Evolutionary conservation across 1,140 invertebrate species (phyloP).

Genomic region (Drosophila melanica): DNA sequence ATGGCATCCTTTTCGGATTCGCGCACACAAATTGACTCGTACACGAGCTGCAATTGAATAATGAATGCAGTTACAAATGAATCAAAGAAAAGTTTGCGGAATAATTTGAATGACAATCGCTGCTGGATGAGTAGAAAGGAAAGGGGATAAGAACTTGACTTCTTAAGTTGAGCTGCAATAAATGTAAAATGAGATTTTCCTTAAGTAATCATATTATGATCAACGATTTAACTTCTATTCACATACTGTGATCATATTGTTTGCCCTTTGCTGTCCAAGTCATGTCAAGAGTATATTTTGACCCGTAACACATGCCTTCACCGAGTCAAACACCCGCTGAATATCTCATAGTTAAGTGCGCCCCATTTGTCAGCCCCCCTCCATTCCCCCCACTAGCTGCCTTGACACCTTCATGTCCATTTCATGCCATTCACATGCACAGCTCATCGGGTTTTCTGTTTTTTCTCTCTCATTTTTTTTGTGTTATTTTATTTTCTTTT

Average conservation of each 20-base stretch:
- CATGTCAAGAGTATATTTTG: slow-evolving; percentile 9
- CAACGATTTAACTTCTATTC: neutral
- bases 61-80: neutral
- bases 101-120: neutral
- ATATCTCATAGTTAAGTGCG: slow-evolving; percentile 16
- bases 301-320: slow-evolving; percentile 1
- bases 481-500: neutral
- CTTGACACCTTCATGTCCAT: slow-evolving; percentile 50
- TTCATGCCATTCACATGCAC: slow-evolving; percentile 30
- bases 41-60: neutral
- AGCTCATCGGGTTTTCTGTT: slow-evolving; percentile 43
- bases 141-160: no score
- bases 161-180: no score
- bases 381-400: slow-evolving; percentile 4
- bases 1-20: slow-evolving; percentile 6
- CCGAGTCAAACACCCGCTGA: neutral
- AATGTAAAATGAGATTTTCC: no score
- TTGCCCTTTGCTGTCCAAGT: neutral
- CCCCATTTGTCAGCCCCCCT: slow-evolving; percentile 10
- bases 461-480: neutral
- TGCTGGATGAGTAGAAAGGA: no score
- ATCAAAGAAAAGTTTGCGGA: neutral
- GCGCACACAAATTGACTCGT: neutral
- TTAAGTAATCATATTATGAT: neutral
- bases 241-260: neutral